Base-by-base conservation (phyloP, 2,113 vertebrate genomes). In the Channa argus region DNA sequence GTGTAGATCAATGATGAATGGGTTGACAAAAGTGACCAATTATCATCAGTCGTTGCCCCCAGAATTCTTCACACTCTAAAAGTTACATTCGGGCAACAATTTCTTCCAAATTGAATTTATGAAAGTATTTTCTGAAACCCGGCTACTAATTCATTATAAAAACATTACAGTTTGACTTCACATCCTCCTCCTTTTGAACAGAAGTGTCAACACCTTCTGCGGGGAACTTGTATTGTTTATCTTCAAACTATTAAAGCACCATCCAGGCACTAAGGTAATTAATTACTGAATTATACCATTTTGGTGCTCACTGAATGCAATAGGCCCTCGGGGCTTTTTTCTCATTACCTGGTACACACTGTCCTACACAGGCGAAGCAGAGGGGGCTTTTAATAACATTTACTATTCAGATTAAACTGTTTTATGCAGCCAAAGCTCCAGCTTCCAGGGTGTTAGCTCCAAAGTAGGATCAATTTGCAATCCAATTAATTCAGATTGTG, bases 351-450 rank as follows among this genome's bases (percentile, higher is more conserved):
- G 87, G 87, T 88, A 80, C 88, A 87, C 79, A 83, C 65, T 65
- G 86, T 87, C 86, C 86, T 74, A 78, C 71, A 79, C 73, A 3
- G 71, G 55, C 34, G 15, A 63, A 43, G 73, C 79, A 70, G 66
- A 50, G 63, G 58, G 70, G 80, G 77, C 86, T 86, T 91, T 90
- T 88, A 92, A 92, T 90, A 89, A 91, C 88, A 84, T 89, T 87
- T 88, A 88, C 70, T 59, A 80, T 85, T 89, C 87, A 86, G 86
- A 88, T 90, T 89, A 87, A 88, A 88, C 73, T 53, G 69, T 60
- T 61, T 77, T 69, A 39, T 52, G 59, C 73, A 51, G 73, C 66
- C 83, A 52, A 74, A 79, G 73, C 65, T 53, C 38, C 8, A 8
- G 67, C 71, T 82, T 79, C 58, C 81, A 70, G 79, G 80, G 46